Evolutionary conservation across 2,113 vertebrate species (phyloP).

Genomic region (Gavialis gangeticus): DNA sequence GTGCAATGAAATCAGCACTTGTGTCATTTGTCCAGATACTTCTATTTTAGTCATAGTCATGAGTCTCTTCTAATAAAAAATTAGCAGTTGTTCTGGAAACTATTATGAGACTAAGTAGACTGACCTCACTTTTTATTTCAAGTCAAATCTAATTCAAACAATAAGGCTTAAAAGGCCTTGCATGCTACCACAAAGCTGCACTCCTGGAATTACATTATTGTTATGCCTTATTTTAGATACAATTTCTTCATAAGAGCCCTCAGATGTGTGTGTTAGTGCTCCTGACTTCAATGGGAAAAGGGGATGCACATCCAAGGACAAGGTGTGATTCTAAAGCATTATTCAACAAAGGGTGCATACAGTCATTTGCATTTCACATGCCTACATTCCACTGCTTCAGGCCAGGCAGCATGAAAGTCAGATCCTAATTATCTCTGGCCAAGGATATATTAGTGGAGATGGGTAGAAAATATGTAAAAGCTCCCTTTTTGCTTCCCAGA

Average conservation of each 20-base stretch:
- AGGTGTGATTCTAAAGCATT: not conserved
- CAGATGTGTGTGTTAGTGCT: not conserved
- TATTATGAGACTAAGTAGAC: not conserved
- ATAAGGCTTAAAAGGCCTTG: accelerated
- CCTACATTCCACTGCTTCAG: not conserved
- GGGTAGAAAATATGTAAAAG: not conserved
- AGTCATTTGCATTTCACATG: not conserved
- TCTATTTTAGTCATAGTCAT: not conserved
- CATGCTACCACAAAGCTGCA: not conserved
- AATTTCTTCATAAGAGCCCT: not conserved
- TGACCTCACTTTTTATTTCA: not conserved
- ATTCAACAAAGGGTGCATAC: not conserved
- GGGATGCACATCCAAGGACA: accelerated
- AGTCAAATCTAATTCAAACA: not conserved
- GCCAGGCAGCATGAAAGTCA: not conserved
- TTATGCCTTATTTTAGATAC: not conserved
- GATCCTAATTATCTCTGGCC: not conserved
- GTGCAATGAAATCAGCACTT: not conserved
- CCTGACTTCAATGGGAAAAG: not conserved
- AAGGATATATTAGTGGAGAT: not conserved
- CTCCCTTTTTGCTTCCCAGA: not conserved
- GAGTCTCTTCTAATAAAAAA: not conserved
- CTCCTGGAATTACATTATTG: not conserved
- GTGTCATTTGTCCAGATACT: accelerated
- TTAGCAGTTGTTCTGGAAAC: not conserved